Conservation (phyloP, 2,113 vertebrate genomes). For the Pseudorasbora parva region DNA sequence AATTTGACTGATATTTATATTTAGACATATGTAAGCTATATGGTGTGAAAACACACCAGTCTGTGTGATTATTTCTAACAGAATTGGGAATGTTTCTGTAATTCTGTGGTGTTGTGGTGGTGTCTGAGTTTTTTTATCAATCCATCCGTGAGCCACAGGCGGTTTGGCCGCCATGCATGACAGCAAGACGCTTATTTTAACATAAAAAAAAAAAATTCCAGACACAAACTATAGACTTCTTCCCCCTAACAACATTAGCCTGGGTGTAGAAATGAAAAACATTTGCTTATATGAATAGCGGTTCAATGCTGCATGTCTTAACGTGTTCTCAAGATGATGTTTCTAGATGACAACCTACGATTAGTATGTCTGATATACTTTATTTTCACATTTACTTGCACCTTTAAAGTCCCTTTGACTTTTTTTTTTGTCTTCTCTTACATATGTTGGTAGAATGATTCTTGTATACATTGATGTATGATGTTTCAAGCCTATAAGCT, state of each 20-base stretch:
- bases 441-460: background rate
- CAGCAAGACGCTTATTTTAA: slow-evolving; percentile 42
- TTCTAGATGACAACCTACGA: slow-evolving; percentile 44
- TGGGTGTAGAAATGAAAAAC: slow-evolving; percentile 40
- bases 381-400: slow-evolving; percentile 4
- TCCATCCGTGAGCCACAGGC: slow-evolving; percentile 47
- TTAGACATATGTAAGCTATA: background rate
- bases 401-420: background rate
- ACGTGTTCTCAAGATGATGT: slow-evolving; percentile 1
- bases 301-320: slow-evolving; percentile 43
- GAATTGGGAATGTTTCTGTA: slow-evolving; percentile 54
- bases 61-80: slow-evolving; percentile 29
- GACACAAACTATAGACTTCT: slow-evolving; percentile 53
- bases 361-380: slow-evolving; percentile 53
- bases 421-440: background rate
- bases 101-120: slow-evolving; percentile 53
- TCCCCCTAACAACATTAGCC: slow-evolving; percentile 25
- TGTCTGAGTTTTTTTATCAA: slow-evolving; percentile 54
- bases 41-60: background rate
- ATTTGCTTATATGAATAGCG: background rate
- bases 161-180: slow-evolving; percentile 37
- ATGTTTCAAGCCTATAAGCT: slow-evolving; percentile 1
- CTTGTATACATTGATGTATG: slow-evolving; percentile 15
- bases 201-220: slow-evolving; percentile 48
- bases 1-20: background rate